Percentiles rank a stretch among this genome's conserved stretches.
phyloP scores from a whole-genome alignment of 2,888 invertebrate genomes.

The Therioaphis trifolii region DNA sequence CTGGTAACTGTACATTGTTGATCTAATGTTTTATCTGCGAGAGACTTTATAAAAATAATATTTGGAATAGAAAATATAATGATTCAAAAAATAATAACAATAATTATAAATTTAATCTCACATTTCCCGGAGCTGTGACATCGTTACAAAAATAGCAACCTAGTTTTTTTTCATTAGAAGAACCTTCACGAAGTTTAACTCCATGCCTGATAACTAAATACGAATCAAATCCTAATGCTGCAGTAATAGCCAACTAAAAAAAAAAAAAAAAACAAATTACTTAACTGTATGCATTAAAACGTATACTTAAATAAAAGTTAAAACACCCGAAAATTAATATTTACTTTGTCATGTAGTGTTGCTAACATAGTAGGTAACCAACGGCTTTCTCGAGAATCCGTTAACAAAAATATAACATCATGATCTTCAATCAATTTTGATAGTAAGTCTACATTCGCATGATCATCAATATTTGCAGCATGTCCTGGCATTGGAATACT shows the following conservation, averaged over 20 bases:
- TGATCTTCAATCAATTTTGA: conserved; percentile 79
- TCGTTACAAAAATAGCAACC: conserved; percentile 99
- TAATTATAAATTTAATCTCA: conserved; percentile 70
- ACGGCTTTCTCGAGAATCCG: conserved; percentile 96
- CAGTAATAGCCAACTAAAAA: conserved; percentile 88
- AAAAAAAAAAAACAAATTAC: conserved; percentile 22
- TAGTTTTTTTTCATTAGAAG: conserved; percentile 71
- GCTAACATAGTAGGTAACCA: conserved; percentile 96
- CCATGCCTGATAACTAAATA: conserved; percentile 96
- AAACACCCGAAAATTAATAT: background rate
- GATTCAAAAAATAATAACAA: background rate
- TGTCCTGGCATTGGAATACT: conserved; percentile 98
- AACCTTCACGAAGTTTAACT: conserved; percentile 68
- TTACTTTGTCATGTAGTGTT: conserved; percentile 81
- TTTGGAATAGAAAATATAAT: conserved; percentile 29
- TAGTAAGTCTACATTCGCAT: conserved; percentile 74
- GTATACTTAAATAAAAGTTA: background rate
- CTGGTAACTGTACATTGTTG: conserved; percentile 98
- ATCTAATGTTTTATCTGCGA: conserved; percentile 91
- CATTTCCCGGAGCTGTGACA: conserved; percentile 97
- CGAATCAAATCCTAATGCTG: conserved; percentile 97
- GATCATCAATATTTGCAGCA: conserved; percentile 76
- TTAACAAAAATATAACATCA: conserved; percentile 90
- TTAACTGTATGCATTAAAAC: background rate
- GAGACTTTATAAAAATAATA: conserved; percentile 75